These are phyloP conservation scores for Lytechinus pictus DNA, from an alignment of 35 echinoderm and acorn worm genomes.

Conservation along the genomic window DNA sequence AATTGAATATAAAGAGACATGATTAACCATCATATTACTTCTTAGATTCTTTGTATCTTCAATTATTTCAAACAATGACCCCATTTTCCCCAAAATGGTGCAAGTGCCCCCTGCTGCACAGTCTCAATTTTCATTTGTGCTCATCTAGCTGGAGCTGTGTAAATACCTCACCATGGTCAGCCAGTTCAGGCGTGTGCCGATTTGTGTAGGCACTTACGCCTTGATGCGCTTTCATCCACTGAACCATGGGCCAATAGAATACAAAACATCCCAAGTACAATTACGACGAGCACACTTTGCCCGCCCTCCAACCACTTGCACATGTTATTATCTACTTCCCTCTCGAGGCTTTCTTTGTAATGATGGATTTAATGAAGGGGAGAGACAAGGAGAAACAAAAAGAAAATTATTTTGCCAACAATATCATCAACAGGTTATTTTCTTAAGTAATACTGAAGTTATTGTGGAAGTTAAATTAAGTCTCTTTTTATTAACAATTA, in stretches of 20 bases:
- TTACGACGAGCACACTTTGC: constrained; percentile 22
- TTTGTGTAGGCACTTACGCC: neutral
- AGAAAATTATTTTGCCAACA: neutral
- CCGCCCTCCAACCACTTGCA: constrained; percentile 4
- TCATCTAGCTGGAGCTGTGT: constrained; percentile 31
- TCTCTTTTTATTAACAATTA: neutral
- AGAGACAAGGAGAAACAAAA: neutral
- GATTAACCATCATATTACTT: neutral
- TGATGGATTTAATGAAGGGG: constrained; percentile 28
- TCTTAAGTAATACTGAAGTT: neutral
- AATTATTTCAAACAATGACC: neutral
- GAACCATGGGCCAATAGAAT: neutral
- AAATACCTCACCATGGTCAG: constrained; percentile 33
- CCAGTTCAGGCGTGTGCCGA: neutral
- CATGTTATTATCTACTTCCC: constrained; percentile 17
- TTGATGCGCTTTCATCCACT: neutral
- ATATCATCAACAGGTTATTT: neutral
- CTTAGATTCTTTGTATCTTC: neutral
- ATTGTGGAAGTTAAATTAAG: neutral
- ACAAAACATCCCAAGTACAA: constrained; percentile 17
- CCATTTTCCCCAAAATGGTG: neutral
- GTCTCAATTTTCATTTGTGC: constrained; percentile 39
- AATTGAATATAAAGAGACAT: neutral
- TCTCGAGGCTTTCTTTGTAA: neutral
- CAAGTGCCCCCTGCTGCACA: constrained; percentile 20